These are phyloP conservation scores for Ambastaia sidthimunki DNA, from an alignment of 2,797 vertebrate species.

Conservation along the genomic window DNA sequence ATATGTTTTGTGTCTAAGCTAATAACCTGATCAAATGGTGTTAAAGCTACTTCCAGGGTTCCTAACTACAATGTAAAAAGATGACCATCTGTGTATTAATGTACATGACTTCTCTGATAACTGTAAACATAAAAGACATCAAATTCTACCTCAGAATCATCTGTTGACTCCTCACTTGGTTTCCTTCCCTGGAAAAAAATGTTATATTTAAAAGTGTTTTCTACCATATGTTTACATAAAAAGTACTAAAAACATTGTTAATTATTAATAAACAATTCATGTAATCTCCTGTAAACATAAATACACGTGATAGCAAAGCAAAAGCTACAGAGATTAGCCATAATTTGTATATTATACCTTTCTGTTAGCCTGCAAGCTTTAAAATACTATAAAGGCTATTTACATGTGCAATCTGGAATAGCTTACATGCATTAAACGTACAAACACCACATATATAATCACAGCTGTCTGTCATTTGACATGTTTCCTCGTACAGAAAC, in stretches of 20 bases:
- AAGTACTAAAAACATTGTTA: background rate
- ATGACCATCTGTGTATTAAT: no score
- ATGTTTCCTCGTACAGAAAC: background rate
- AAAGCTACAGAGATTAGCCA: background rate
- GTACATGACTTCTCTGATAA: no score
- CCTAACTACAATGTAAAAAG: no score
- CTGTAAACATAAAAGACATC: background rate
- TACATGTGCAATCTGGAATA: constrained; percentile 4
- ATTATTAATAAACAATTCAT: background rate
- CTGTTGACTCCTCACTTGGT: constrained; percentile 88
- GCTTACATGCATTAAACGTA: background rate
- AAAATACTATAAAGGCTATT: background rate
- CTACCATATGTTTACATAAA: background rate
- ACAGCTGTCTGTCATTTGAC: background rate
- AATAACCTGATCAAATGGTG: no score
- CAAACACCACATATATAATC: background rate
- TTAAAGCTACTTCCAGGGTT: no score
- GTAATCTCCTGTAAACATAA: background rate
- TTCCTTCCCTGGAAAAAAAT: constrained; percentile 78
- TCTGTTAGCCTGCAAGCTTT: background rate
- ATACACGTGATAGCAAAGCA: background rate
- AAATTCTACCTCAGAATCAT: constrained; percentile 93
- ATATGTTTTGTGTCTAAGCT: no score
- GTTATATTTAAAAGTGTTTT: background rate
- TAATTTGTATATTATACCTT: background rate